phyloP scores from a whole-genome alignment of 2,113 vertebrate genomes.

The Vidua macroura region DNA sequence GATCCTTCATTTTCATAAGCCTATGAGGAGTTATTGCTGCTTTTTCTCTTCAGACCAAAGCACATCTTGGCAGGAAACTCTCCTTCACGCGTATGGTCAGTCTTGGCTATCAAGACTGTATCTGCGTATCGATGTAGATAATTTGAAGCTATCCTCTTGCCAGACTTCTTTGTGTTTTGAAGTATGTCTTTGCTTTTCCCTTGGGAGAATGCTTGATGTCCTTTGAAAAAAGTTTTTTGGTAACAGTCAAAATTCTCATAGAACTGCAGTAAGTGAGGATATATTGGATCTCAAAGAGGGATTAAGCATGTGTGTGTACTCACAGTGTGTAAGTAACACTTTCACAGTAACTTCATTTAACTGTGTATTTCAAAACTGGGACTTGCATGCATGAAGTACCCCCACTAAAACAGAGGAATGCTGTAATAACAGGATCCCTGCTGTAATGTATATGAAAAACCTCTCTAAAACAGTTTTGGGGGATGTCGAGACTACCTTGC shows the following conservation, averaged over 20 bases:
- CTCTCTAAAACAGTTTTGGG: neutral
- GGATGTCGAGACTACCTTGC: neutral
- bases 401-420: neutral
- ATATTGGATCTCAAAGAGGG: neutral
- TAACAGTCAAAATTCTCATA: neutral
- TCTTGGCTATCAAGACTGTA: neutral
- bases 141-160: neutral
- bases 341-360: neutral
- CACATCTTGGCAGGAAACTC: neutral
- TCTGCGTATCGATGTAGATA: neutral
- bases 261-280: neutral
- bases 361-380: neutral
- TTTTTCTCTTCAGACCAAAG: neutral
- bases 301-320: neutral
- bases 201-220: neutral
- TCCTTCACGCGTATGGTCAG: neutral
- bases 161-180: neutral
- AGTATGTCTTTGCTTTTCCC: neutral
- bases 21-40: neutral
- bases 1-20: neutral
- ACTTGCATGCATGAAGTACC: neutral
- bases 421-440: neutral
- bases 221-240: neutral
- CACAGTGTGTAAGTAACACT: neutral
- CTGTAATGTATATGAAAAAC: neutral